phyloP scores from a whole-genome alignment of 2,797 vertebrate species.

The Xenentodon cancila region DNA sequence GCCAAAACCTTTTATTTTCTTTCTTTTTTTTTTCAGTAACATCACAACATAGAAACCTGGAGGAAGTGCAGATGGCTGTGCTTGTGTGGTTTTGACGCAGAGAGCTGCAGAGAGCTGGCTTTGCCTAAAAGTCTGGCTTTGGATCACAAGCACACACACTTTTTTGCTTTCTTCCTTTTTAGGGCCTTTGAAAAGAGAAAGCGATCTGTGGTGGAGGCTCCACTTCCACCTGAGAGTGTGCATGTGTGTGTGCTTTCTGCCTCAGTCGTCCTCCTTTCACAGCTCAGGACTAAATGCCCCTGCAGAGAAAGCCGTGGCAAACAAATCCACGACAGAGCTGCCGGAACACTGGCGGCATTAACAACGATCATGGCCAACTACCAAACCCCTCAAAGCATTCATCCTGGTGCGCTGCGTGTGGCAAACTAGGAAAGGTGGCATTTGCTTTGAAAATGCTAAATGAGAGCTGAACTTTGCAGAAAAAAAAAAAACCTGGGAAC shows the following conservation, averaged over 20 bases:
- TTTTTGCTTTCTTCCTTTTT: conserved; percentile 54
- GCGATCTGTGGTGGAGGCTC: conserved; percentile 34
- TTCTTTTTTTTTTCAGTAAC: neutral
- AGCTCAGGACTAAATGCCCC: conserved; percentile 34
- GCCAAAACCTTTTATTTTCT: neutral
- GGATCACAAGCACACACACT: conserved; percentile 14
- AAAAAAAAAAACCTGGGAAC: too few species aligned
- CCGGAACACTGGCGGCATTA: conserved; percentile 34
- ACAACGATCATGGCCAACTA: conserved; percentile 32
- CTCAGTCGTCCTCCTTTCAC: conserved; percentile 47
- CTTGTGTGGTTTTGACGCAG: conserved; percentile 43
- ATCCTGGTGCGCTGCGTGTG: conserved; percentile 36
- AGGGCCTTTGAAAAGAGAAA: conserved; percentile 67
- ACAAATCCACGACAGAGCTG: conserved; percentile 33
- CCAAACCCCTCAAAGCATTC: conserved; percentile 41
- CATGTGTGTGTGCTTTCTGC: conserved; percentile 41
- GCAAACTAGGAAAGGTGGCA: neutral
- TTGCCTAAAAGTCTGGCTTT: conserved; percentile 55
- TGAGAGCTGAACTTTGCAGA: too few species aligned
- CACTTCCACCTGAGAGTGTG: conserved; percentile 57
- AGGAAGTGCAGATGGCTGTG: conserved; percentile 9
- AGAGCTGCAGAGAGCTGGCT: conserved; percentile 42
- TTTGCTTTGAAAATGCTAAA: too few species aligned
- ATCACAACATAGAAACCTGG: neutral
- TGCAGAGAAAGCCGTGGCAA: conserved; percentile 34